A percentile compares a stretch with the other conserved stretches of the same genome.
phyloP scores from a whole-genome alignment of 2,113 vertebrate genomes.

The Gnathonemus longibarbis region DNA sequence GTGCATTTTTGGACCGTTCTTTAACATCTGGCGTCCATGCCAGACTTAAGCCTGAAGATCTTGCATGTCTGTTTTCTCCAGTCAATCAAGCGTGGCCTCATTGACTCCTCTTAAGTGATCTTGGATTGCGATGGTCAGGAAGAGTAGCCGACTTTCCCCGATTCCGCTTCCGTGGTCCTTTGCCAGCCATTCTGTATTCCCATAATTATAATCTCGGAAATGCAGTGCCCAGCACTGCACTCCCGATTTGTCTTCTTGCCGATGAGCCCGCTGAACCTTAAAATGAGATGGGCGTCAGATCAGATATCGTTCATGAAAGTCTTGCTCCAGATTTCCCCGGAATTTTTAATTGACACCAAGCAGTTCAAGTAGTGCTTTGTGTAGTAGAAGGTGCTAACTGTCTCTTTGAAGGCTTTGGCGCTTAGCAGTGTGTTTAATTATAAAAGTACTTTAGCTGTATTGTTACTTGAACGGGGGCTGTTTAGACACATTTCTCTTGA shows the following conservation, averaged over 20 bases:
- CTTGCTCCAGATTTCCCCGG: background rate
- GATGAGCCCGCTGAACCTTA: background rate
- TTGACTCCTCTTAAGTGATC: background rate
- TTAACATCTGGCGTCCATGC: background rate
- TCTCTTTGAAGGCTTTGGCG: background rate
- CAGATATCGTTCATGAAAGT: background rate
- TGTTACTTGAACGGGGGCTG: slow-evolving; percentile 1
- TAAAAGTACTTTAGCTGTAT: background rate
- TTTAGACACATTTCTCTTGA: background rate
- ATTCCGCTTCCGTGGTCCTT: background rate
- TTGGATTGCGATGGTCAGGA: background rate
- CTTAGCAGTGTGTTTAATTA: background rate
- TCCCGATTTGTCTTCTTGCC: background rate
- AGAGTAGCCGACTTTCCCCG: background rate
- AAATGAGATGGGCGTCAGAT: background rate
- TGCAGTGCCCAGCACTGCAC: background rate
- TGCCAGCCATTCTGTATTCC: background rate
- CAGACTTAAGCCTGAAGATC: slow-evolving; percentile 1
- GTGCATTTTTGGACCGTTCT: background rate
- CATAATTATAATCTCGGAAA: background rate
- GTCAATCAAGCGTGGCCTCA: background rate
- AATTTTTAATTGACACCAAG: background rate
- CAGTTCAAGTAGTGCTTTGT: background rate
- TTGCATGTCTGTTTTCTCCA: background rate
- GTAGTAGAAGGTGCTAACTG: background rate